phyloP scores from a whole-genome alignment of 2,797 vertebrate species.

The Propithecus deckenii region DNA sequence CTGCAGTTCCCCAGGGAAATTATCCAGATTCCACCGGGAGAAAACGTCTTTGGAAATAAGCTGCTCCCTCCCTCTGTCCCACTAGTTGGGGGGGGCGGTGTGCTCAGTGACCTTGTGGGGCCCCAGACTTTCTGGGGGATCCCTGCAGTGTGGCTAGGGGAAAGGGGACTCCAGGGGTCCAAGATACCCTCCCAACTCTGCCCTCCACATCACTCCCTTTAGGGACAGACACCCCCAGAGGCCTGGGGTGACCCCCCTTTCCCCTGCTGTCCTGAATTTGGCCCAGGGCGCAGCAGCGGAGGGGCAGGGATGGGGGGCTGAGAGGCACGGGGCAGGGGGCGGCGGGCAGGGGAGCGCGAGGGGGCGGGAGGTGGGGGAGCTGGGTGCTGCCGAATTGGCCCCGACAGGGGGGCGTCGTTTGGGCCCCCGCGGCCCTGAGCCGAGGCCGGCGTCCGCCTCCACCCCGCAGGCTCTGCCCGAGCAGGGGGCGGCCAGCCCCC shows the following conservation, averaged over 20 bases:
- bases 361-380: not conserved
- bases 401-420: not conserved
- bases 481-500: not conserved
- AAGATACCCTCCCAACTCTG: not conserved
- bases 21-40: constrained; percentile 71
- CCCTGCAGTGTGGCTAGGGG: not conserved
- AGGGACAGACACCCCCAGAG: too few species aligned
- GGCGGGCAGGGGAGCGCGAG: too few species aligned
- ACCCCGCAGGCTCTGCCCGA: not conserved
- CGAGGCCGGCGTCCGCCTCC: not conserved
- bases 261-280: not conserved
- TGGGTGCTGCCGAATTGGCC: not conserved
- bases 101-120: not conserved
- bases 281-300: not conserved
- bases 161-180: not conserved
- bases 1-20: constrained; percentile 67
- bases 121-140: not conserved
- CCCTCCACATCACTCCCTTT: not conserved
- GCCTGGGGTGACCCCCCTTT: not conserved
- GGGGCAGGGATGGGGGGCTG: not conserved
- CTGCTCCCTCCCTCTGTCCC: not conserved
- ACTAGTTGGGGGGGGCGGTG: not conserved
- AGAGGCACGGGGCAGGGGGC: not conserved
- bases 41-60: constrained; percentile 53
- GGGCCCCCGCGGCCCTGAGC: not conserved